phyloP scores from a whole-genome alignment of 2,888 invertebrate species.

The Mycalesis mineus region DNA sequence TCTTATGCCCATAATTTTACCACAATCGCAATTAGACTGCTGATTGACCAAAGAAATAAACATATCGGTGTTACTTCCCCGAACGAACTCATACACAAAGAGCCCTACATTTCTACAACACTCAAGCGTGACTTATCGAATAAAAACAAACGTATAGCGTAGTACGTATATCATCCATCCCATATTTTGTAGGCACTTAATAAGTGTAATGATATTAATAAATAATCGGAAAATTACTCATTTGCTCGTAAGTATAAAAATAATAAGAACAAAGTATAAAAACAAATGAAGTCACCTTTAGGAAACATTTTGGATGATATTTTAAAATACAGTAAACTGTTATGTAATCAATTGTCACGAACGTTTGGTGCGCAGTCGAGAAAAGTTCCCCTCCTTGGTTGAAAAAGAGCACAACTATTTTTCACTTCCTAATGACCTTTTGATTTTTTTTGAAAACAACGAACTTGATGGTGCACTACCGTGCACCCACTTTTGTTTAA shows the following conservation, averaged over 20 bases:
- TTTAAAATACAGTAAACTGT: constrained; percentile 23
- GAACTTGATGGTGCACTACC: background rate
- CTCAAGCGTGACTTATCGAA: too few relatives aligned
- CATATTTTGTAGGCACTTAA: too few relatives aligned
- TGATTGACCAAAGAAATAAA: background rate
- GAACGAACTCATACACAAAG: too few relatives aligned
- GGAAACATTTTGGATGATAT: constrained; percentile 32
- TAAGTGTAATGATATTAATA: too few relatives aligned
- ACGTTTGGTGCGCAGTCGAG: background rate
- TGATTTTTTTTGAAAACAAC: background rate
- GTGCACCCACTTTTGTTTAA: background rate
- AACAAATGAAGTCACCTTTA: constrained; percentile 23
- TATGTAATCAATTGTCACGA: constrained; percentile 13
- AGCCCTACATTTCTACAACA: too few relatives aligned
- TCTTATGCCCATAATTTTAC: too few relatives aligned
- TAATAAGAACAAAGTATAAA: too few relatives aligned
- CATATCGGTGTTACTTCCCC: too few relatives aligned
- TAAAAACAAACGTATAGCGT: too few relatives aligned
- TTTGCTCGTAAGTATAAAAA: too few relatives aligned
- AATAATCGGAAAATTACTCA: too few relatives aligned
- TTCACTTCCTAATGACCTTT: background rate
- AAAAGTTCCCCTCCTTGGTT: background rate
- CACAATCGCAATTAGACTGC: background rate
- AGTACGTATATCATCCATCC: too few relatives aligned
- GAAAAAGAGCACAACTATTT: background rate